Evolutionary conservation across 1,140 invertebrate species (phyloP).

Genomic region (Mizuhopecten yessoensis): DNA sequence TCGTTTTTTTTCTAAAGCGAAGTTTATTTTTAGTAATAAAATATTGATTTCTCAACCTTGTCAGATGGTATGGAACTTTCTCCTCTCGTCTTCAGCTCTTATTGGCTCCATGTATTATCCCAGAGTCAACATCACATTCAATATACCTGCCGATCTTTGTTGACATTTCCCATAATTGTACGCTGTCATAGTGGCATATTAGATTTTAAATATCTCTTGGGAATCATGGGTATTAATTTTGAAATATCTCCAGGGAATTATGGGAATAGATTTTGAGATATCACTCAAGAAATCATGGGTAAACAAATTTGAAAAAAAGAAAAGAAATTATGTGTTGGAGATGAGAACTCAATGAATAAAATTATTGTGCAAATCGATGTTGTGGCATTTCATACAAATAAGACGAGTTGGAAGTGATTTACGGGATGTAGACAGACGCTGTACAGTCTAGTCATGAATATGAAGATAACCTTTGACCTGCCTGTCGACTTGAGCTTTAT

Average conservation of each 20-base stretch:
- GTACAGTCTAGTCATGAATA: too few relatives aligned
- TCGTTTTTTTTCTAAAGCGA: not conserved
- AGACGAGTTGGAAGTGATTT: not conserved
- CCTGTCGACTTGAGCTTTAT: too few relatives aligned
- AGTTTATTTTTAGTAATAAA: not conserved
- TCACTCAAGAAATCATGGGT: not conserved
- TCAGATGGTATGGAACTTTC: slow-evolving; percentile 17
- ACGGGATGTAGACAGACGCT: not conserved
- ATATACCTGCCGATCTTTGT: not conserved
- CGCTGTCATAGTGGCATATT: slow-evolving; percentile 13
- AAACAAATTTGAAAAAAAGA: not conserved
- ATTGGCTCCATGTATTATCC: not conserved
- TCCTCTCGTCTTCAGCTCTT: not conserved
- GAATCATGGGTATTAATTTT: slow-evolving; percentile 39
- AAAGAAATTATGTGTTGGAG: not conserved
- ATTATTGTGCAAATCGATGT: not conserved
- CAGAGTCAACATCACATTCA: not conserved
- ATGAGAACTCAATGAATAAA: slow-evolving; percentile 35
- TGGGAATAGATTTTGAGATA: slow-evolving; percentile 28
- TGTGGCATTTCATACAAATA: not conserved
- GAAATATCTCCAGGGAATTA: slow-evolving; percentile 27
- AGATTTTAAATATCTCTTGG: not conserved
- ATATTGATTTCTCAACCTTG: slow-evolving; percentile 4
- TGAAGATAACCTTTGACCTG: not conserved
- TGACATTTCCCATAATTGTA: slow-evolving; percentile 39